A percentile compares a stretch with the other conserved stretches of the same genome.
phyloP scores from a whole-genome alignment of 2,113 vertebrate species.

The Crotalus tigris region DNA sequence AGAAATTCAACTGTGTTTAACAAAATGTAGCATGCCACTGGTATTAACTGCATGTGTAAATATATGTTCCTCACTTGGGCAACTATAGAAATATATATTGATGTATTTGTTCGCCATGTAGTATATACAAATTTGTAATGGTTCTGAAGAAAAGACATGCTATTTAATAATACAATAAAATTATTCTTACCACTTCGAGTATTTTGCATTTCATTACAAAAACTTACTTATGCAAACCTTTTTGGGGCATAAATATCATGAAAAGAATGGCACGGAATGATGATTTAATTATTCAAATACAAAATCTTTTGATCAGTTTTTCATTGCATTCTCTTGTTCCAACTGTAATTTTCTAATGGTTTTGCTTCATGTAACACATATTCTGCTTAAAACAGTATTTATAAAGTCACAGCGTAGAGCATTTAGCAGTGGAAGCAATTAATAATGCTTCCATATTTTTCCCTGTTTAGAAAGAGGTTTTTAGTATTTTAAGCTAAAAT shows the following conservation, averaged over 20 bases:
- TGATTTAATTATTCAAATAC: not conserved
- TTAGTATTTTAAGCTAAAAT: not conserved
- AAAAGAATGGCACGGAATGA: not conserved
- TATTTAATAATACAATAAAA: constrained; percentile 95
- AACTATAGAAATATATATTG: constrained; percentile 72
- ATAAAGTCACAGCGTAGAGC: not conserved
- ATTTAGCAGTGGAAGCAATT: not conserved
- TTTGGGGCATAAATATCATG: not conserved
- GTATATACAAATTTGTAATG: constrained; percentile 82
- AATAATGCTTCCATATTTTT: not conserved
- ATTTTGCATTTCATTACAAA: constrained; percentile 40
- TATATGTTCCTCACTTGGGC: constrained; percentile 62
- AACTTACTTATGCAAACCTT: not conserved
- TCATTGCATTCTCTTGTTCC: not conserved
- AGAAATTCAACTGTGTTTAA: constrained; percentile 72
- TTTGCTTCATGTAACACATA: too few relatives aligned
- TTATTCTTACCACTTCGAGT: constrained; percentile 78
- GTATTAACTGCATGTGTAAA: constrained; percentile 90
- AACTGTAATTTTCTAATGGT: not conserved
- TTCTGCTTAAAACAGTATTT: not conserved
- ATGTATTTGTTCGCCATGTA: constrained; percentile 79
- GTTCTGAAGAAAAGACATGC: constrained; percentile 74
- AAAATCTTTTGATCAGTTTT: not conserved
- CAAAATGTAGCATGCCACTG: constrained; percentile 84
- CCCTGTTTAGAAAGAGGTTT: not conserved